phyloP scores from a whole-genome alignment of 2,888 invertebrate species.

The Macrosoma leucophasiata region DNA sequence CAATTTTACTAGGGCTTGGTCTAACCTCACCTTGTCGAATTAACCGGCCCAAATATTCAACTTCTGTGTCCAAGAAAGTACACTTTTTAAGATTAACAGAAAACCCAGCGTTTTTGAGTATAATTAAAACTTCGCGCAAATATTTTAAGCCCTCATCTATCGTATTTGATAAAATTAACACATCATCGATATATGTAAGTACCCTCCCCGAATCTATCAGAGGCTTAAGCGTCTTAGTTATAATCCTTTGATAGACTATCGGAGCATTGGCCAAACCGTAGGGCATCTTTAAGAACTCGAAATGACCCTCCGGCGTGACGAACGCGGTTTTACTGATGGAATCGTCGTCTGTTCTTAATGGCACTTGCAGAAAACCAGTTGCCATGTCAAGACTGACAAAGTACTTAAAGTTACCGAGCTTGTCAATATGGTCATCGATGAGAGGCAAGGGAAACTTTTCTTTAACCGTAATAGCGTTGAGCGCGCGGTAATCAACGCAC shows the following conservation, averaged over 20 bases:
- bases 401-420: constrained; percentile 29
- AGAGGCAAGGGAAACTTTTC: constrained; percentile 37
- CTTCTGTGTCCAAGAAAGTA: constrained; percentile 19
- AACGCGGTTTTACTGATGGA: constrained; percentile 42
- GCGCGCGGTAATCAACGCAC: constrained; percentile 40
- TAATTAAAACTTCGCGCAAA: too few relatives aligned
- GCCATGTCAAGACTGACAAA: constrained; percentile 29
- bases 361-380: constrained; percentile 39
- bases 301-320: constrained; percentile 38
- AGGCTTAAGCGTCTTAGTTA: constrained; percentile 30
- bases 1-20: constrained; percentile 22
- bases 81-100: constrained; percentile 23
- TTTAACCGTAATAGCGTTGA: constrained; percentile 37
- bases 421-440: constrained; percentile 40
- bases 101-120: constrained; percentile 11
- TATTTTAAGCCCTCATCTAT: too few relatives aligned
- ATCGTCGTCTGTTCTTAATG: constrained; percentile 25
- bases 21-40: constrained; percentile 14
- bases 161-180: constrained; percentile 13
- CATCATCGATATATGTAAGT: constrained; percentile 19
- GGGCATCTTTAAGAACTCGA: constrained; percentile 40
- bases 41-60: constrained; percentile 20
- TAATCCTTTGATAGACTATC: constrained; percentile 33
- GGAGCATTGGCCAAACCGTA: constrained; percentile 38
- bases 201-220: constrained; percentile 20